These are phyloP conservation scores for Phortica okadai DNA, from an alignment of 2,888 invertebrate genomes.

Conservation along the genomic window DNA sequence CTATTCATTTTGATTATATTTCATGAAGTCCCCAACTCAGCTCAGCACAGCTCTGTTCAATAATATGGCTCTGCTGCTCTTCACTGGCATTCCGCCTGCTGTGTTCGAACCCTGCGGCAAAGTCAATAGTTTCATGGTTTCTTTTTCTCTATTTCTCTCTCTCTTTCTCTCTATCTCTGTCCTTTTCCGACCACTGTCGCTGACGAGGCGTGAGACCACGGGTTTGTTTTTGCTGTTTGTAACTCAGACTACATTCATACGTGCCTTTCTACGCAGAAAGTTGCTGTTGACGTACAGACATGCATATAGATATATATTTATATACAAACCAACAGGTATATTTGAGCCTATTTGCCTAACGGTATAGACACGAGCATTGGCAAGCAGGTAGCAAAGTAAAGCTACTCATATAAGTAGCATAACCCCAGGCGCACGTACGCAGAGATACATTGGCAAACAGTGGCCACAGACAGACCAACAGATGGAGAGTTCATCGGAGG, in stretches of 20 bases:
- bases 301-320: background rate
- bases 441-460: background rate
- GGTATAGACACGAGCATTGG: background rate
- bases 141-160: background rate
- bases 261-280: constrained; percentile 1
- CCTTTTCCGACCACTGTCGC: background rate
- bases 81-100: background rate
- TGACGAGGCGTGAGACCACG: background rate
- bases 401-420: constrained; percentile 9
- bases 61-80: background rate
- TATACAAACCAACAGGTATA: constrained; percentile 22
- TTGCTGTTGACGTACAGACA: background rate
- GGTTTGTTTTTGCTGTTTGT: background rate
- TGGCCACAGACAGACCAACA: background rate
- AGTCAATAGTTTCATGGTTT: too few relatives aligned
- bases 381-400: background rate
- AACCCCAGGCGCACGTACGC: constrained; percentile 19
- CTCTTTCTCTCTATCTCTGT: constrained; percentile 20
- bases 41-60: background rate
- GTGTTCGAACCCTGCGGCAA: background rate
- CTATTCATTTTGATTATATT: constrained; percentile 27
- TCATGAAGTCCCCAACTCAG: constrained; percentile 2
- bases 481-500: background rate
- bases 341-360: constrained; percentile 21
- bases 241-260: constrained; percentile 11